These are phyloP conservation scores for Drosophila paranaensis DNA, from an alignment of 2,888 invertebrate genomes.

Conservation along the genomic window DNA sequence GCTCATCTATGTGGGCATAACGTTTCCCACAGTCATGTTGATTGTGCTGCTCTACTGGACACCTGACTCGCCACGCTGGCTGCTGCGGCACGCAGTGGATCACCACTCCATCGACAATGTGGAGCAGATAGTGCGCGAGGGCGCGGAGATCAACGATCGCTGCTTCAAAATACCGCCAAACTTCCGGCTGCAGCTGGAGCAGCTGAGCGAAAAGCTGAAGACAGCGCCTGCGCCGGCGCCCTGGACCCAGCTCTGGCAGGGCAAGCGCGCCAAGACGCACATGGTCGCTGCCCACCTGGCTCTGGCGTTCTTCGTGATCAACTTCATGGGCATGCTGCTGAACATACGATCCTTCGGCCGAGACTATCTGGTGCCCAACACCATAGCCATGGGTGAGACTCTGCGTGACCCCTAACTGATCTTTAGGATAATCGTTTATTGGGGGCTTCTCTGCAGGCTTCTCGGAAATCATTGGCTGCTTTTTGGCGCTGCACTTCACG, in stretches of 20 bases:
- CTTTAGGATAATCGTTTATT: not conserved
- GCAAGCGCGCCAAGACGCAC: conserved; percentile 80
- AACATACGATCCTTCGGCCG: conserved; percentile 85
- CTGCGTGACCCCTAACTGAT: accelerated
- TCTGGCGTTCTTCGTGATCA: conserved; percentile 83
- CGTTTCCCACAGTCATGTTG: conserved; percentile 84
- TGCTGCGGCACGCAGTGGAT: conserved; percentile 80
- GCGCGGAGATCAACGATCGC: conserved; percentile 83
- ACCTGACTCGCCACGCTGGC: conserved; percentile 85
- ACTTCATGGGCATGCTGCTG: conserved; percentile 85
- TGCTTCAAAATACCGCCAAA: conserved; percentile 80
- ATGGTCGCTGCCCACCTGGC: conserved; percentile 83
- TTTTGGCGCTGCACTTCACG: conserved; percentile 83
- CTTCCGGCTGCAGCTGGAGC: conserved; percentile 78
- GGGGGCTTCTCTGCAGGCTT: conserved; percentile 73
- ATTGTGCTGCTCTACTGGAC: conserved; percentile 84
- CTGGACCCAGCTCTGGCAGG: conserved; percentile 83
- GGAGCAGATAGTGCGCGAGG: conserved; percentile 81
- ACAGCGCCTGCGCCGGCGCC: conserved; percentile 72
- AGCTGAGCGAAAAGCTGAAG: conserved; percentile 74
- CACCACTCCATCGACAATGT: conserved; percentile 78
- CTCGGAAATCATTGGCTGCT: conserved; percentile 84
- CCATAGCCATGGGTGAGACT: conserved; percentile 84
- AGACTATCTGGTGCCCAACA: conserved; percentile 83
- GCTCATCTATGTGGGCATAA: conserved; percentile 84